Percentiles rank a stretch among this genome's conserved stretches.
These are phyloP conservation scores for Pseudochirops cupreus DNA, from an alignment of 2,797 vertebrate species.

Conservation along the genomic window DNA sequence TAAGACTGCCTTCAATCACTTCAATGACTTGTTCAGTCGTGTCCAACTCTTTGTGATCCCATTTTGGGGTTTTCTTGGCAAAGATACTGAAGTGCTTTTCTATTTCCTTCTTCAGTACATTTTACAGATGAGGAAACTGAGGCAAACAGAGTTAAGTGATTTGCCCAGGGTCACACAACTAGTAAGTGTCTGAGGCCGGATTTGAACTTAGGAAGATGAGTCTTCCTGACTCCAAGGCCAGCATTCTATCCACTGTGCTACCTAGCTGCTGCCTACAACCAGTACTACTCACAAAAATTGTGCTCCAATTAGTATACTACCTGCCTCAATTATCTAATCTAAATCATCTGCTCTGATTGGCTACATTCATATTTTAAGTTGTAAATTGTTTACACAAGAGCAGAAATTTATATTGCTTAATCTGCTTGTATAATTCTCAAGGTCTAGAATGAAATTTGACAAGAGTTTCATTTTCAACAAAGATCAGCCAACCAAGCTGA, in stretches of 20 bases:
- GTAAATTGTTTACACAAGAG: not conserved
- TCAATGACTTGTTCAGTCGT: not conserved
- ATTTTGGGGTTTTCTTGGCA: not conserved
- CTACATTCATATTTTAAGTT: not conserved
- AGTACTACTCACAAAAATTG: not conserved
- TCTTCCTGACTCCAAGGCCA: not conserved
- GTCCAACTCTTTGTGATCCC: not conserved
- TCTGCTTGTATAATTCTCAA: not conserved
- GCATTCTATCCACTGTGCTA: not conserved
- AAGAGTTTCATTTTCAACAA: not conserved
- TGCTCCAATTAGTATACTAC: not conserved
- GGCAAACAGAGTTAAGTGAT: not conserved
- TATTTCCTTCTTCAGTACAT: not conserved
- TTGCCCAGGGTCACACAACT: not conserved
- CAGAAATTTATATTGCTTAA: not conserved
- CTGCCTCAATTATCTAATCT: not conserved
- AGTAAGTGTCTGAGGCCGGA: not conserved
- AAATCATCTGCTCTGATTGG: not conserved
- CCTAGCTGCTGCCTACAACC: not conserved
- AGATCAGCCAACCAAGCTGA: not conserved
- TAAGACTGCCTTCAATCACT: not conserved
- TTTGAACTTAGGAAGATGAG: not conserved
- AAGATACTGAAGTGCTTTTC: not conserved
- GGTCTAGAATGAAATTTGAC: not conserved
- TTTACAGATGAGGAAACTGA: not conserved